Base-by-base conservation (phyloP, 2,888 invertebrate species). In the Himalopsyche tibetana region DNA sequence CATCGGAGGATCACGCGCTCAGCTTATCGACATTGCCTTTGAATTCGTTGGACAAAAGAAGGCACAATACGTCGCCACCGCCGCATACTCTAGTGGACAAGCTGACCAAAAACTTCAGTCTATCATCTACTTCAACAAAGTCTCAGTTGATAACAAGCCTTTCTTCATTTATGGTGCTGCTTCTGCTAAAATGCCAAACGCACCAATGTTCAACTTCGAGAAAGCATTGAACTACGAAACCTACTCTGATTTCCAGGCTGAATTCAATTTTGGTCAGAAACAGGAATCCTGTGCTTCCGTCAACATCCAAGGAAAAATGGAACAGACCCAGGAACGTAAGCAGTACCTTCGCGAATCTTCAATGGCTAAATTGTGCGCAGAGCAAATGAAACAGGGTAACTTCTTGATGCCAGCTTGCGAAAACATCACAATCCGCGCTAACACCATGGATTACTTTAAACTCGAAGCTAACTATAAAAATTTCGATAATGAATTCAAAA, bases 401-500 rank as follows among this genome's bases (percentile, higher is more conserved):
- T 91, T 93, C 88, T 94, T 94, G 90, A 92, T 94, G 85, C 91
- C 92, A 4, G 93, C 93, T 85, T 96, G 96, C 90, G 93, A 94
- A 86, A 92, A 94, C 88, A 92, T 94, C 89, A 94, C 94, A 9
- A 90, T 92, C 38, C 90, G 91, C 87, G 94, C 95, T 5, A 93
- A 94, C 88, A 90, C 93, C 56, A 91, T 94, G 82, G 94, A 96
- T 89, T 90, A 92, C 83, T 90, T 94, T 36, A 91, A 93, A 82
- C 89, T 94, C 2, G 90, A 92, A 17, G 89, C 94, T 4, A 91
- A 93, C 11, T 94, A 93, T 90, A 92, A 94, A 81, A 93, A 94
- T 83, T 89, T 95, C 5, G 93, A 93, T 84, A 89, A 91, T 3
- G 89, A 90, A n/a, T 89, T 92, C 80, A 92, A 91, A 88, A 93